Conservation (phyloP, 2,113 vertebrate genomes). For the Macrotus californicus region DNA sequence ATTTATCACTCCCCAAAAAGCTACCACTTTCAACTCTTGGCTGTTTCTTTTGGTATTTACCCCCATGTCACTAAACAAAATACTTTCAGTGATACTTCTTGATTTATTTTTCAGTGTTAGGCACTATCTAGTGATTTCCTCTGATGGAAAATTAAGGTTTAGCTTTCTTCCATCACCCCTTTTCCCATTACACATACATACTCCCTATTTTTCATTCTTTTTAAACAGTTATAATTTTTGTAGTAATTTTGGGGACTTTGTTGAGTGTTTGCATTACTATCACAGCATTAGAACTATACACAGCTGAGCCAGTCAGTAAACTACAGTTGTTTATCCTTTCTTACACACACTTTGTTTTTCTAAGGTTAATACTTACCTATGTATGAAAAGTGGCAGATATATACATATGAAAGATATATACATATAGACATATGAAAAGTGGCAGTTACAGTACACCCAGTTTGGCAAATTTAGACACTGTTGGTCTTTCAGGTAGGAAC, state of each 20-base stretch:
- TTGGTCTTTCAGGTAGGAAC: not conserved
- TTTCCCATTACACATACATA: not conserved
- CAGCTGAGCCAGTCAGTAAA: not conserved
- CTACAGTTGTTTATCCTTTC: not conserved
- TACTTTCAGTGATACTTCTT: not conserved
- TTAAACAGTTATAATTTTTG: not conserved
- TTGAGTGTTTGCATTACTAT: not conserved
- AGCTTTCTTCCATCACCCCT: not conserved
- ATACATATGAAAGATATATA: not conserved
- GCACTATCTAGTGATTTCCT: not conserved
- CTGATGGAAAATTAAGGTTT: not conserved
- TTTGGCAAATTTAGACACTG: not conserved
- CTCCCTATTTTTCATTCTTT: not conserved
- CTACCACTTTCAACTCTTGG: not conserved
- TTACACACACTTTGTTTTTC: not conserved
- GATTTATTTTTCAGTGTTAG: not conserved
- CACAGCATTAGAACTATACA: not conserved
- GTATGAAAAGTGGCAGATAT: not conserved
- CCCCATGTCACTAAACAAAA: not conserved
- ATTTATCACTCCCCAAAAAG: not conserved
- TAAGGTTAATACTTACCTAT: not conserved
- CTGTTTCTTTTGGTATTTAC: not conserved
- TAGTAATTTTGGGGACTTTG: not conserved
- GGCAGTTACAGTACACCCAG: not conserved
- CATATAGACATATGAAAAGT: too few species aligned